Evolutionary conservation across 1,140 invertebrate species (phyloP), one percentile per base, ranked within the genome.

Genomic region (Drosophila trapezifrons): DNA sequence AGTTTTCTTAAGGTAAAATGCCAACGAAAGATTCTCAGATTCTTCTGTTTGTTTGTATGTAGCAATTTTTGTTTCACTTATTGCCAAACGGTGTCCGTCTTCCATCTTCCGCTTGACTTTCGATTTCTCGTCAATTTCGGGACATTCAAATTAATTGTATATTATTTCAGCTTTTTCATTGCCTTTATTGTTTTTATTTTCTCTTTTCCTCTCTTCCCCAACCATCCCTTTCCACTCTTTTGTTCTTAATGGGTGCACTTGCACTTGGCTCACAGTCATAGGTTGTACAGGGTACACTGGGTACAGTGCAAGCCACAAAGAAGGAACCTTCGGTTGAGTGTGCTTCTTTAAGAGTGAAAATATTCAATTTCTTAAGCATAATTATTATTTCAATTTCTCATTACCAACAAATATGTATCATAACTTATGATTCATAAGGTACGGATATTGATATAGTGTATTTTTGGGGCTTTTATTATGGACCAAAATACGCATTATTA

Each of bases 141-240:
- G 69, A 46, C 79, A 82, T 78, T 82, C 74, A 78, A 78, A 65
- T 82, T 82, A 78, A 82, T 78, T 82, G 79, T 69, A 54, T 56
- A 67, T 58, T 80, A 60, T 75, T 63, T 58, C 56, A 58, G 55
- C 52, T 25, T 56, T 73, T 73, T 67, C 12, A 43, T 69, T 67
- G 56, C 56, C 69, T 78, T 78, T 78, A 71, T 71, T 70, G 67
- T 57, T 70, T 47, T 54, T 42, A 59, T 56, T 72, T n/a, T 27
- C 56, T 45, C 20, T 60, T 20, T 38, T 10, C 63, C 6, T 32
- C 29, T 3, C 27, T 20, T 35, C 9, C 6, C 17, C 32, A 20
- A 15, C 35, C 49, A 15, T 15, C 38, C 46, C 29, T 35, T 51
- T 32, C 45, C 38, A 52, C 60, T 56, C 43, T 72, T 66, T 71